A percentile compares a stretch with the other conserved stretches of the same genome.
Evolutionary conservation across 2,888 invertebrate species (phyloP).

Genomic region (Drosophila rubida): DNA sequence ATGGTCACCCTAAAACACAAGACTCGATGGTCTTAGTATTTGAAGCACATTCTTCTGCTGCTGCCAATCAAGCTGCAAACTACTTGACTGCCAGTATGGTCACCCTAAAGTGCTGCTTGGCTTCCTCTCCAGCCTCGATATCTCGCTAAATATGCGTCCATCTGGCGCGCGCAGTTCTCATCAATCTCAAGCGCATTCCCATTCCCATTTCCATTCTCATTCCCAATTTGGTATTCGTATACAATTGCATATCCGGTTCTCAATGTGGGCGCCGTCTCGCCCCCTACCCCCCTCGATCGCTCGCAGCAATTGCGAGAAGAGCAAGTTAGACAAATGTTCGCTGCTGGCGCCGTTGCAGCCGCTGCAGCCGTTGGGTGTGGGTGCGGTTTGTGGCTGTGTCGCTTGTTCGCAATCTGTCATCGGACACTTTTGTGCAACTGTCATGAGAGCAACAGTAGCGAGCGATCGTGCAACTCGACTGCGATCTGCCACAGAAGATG

Average conservation of each 20-base stretch:
- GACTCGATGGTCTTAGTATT: too few species aligned
- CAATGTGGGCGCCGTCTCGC: conserved; percentile 76
- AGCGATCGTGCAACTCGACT: conserved; percentile 1
- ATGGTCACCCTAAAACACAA: too few species aligned
- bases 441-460: conserved; percentile 40
- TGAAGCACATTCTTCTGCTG: too few species aligned
- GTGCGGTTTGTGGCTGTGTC: conserved; percentile 31
- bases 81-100: too few species aligned
- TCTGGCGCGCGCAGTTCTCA: conserved; percentile 49
- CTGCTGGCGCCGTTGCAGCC: conserved; percentile 36
- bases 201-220: conserved; percentile 36
- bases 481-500: conserved; percentile 30
- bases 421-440: conserved; percentile 60
- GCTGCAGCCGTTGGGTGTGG: conserved; percentile 42
- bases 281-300: too few species aligned
- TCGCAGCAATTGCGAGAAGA: conserved; percentile 4
- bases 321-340: conserved; percentile 16
- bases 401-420: conserved; percentile 69
- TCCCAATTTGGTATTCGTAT: conserved; percentile 61
- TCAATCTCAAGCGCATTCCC: conserved; percentile 35
- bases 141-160: conserved; percentile 58
- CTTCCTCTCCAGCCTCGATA: background rate
- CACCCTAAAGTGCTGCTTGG: background rate
- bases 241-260: conserved; percentile 77
- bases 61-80: too few species aligned